phyloP scores from a whole-genome alignment of 2,888 invertebrate species.

The Scaptomyza flava region DNA sequence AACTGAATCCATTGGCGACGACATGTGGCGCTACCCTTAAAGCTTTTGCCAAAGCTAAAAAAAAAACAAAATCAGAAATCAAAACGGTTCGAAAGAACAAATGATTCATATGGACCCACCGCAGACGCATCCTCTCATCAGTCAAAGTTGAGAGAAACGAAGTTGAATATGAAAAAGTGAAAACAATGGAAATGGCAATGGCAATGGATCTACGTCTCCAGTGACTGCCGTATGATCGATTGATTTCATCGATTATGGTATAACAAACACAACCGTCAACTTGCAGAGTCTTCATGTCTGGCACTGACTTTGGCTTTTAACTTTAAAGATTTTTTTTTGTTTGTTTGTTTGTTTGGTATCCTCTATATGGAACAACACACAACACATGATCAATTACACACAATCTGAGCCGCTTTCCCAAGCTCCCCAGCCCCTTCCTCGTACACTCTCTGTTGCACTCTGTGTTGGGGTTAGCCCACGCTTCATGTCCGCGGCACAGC shows the following conservation, averaged over 20 bases:
- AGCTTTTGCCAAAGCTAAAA: slow-evolving; percentile 36
- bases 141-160: slow-evolving; percentile 43
- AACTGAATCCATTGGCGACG: slow-evolving; percentile 59
- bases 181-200: slow-evolving; percentile 55
- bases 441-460: neutral
- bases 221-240: slow-evolving; percentile 73
- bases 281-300: slow-evolving; percentile 34
- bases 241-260: slow-evolving; percentile 83
- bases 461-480: slow-evolving; percentile 26
- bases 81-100: slow-evolving; percentile 8
- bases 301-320: slow-evolving; percentile 17
- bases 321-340: slow-evolving; percentile 48
- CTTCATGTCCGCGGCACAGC: slow-evolving; percentile 58
- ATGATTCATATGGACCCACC: slow-evolving; percentile 64
- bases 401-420: slow-evolving; percentile 58
- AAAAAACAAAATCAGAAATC: slow-evolving; percentile 8
- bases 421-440: slow-evolving; percentile 15
- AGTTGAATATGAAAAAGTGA: slow-evolving; percentile 54
- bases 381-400: slow-evolving; percentile 77
- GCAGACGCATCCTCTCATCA: slow-evolving; percentile 61
- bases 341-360: slow-evolving; percentile 67
- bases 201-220: slow-evolving; percentile 30
- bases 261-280: slow-evolving; percentile 70
- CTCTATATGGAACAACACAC: slow-evolving; percentile 51
- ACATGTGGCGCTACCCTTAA: slow-evolving; percentile 66